A percentile compares a stretch with the other conserved stretches of the same genome.
Conservation (phyloP, 2,113 vertebrate genomes). For the Genyomyrus donnyi region DNA sequence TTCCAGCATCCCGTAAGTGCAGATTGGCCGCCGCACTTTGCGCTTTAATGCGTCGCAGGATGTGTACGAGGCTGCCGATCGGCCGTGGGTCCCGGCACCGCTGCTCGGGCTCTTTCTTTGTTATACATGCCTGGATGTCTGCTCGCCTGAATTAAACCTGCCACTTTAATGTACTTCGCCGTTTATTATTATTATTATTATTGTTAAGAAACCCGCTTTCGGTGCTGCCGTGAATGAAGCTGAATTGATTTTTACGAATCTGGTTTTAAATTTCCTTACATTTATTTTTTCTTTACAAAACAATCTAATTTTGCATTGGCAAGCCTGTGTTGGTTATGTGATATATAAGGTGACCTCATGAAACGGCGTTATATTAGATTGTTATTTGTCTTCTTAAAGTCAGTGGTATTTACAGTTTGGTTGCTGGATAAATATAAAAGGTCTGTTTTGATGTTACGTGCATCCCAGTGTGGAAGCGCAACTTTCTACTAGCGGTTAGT, state of each 20-base stretch:
- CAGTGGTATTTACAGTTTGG: neutral
- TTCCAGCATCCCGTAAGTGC: slow-evolving; percentile 41
- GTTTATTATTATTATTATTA: neutral
- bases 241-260: neutral
- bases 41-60: slow-evolving; percentile 15
- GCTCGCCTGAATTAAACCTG: neutral
- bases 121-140: neutral
- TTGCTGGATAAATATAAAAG: neutral
- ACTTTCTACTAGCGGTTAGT: neutral
- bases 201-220: neutral
- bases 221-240: neutral
- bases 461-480: neutral
- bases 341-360: neutral
- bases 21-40: slow-evolving; percentile 9
- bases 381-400: neutral
- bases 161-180: neutral
- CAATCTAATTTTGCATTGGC: neutral
- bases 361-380: neutral
- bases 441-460: neutral
- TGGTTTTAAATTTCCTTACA: neutral
- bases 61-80: neutral
- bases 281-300: neutral
- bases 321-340: neutral
- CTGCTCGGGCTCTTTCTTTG: neutral
- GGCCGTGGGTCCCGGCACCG: neutral